These are phyloP conservation scores for Drosophila lini DNA, from an alignment of 1,140 invertebrate species.

Conservation along the genomic window DNA sequence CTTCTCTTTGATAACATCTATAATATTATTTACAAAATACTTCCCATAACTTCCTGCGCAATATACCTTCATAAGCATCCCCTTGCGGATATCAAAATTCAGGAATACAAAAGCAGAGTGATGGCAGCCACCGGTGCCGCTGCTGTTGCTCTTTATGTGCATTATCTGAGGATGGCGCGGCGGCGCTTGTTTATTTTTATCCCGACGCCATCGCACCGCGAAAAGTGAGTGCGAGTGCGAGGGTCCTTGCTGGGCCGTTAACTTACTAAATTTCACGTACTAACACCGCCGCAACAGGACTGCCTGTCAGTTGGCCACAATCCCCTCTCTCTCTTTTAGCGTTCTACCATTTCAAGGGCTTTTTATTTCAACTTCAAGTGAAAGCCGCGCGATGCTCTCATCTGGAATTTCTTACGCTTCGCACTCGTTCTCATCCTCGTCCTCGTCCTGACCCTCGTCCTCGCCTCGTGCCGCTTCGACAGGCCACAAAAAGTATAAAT, in stretches of 20 bases:
- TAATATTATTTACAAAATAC: neutral
- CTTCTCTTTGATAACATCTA: neutral
- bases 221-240: conserved; percentile 38
- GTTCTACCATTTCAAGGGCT: conserved; percentile 49
- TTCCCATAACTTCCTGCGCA: neutral
- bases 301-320: conserved; percentile 53
- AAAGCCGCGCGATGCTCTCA: conserved; percentile 24
- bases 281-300: conserved; percentile 32
- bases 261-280: conserved; percentile 58
- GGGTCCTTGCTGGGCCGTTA: conserved; percentile 51
- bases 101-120: conserved; percentile 3
- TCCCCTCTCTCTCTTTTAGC: neutral
- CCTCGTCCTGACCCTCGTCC: neutral
- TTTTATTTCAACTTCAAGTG: conserved; percentile 57
- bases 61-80: neutral
- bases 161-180: conserved; percentile 22
- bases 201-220: conserved; percentile 41
- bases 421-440: neutral
- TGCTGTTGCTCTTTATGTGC: conserved; percentile 47
- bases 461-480: conserved; percentile 11
- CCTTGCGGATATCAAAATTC: conserved; percentile 7
- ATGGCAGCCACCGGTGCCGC: conserved; percentile 8
- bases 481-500: conserved; percentile 33
- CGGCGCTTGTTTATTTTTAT: conserved; percentile 44
- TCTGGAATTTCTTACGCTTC: conserved; percentile 39